These are phyloP conservation scores for Microchirus variegatus DNA, from an alignment of 2,797 vertebrate species.

Conservation along the genomic window DNA sequence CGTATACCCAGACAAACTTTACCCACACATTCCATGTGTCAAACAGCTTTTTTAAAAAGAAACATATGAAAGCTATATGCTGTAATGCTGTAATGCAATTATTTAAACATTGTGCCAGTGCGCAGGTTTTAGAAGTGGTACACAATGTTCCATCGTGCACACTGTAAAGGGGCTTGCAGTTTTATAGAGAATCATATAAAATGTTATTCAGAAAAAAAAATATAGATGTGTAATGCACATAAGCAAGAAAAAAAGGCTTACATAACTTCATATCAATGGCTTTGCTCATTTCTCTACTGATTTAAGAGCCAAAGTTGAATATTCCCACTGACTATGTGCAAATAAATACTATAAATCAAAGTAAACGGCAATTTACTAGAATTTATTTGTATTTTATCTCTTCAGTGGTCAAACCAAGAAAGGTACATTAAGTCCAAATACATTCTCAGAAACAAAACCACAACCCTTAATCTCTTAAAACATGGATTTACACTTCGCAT, in stretches of 20 bases:
- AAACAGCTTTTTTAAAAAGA: slow-evolving; percentile 45
- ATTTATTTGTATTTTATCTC: neutral
- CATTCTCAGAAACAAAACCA: slow-evolving; percentile 9
- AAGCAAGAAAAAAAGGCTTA: neutral
- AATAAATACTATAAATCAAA: slow-evolving; percentile 13
- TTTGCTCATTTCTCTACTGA: neutral
- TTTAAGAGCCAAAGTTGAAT: neutral
- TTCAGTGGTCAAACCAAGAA: slow-evolving; percentile 4
- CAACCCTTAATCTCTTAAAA: slow-evolving; percentile 29
- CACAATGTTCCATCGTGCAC: slow-evolving; percentile 37
- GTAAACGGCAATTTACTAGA: slow-evolving; percentile 8
- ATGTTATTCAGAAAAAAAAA: neutral
- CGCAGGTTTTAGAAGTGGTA: slow-evolving; percentile 25
- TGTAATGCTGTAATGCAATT: slow-evolving; percentile 51
- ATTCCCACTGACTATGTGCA: neutral
- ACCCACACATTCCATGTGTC: slow-evolving; percentile 49
- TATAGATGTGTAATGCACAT: neutral
- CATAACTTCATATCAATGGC: slow-evolving; percentile 1
- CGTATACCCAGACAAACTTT: slow-evolving; percentile 36
- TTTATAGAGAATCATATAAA: neutral
- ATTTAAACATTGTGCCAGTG: slow-evolving; percentile 37
- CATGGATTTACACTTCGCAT: slow-evolving; percentile 28
- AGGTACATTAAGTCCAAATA: slow-evolving; percentile 8
- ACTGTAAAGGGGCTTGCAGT: slow-evolving; percentile 8
- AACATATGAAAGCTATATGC: slow-evolving; percentile 55